Percentiles rank a stretch among this genome's conserved stretches.
These are phyloP conservation scores for Forficula auricularia DNA, from an alignment of 1,140 invertebrate genomes.

Conservation along the genomic window DNA sequence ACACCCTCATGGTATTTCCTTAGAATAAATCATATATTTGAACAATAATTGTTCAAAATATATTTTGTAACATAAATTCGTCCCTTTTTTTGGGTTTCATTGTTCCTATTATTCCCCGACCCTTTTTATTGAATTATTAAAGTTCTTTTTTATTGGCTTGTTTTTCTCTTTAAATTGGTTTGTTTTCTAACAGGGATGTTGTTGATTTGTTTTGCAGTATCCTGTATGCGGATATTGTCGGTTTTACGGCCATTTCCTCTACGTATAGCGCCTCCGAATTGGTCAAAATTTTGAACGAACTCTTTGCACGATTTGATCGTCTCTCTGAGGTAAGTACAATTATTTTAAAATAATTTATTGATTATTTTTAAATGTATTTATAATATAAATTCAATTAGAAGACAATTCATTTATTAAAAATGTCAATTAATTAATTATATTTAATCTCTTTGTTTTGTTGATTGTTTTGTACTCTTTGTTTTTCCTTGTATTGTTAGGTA, in stretches of 20 bases:
- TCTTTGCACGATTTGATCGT: slow-evolving; percentile 84
- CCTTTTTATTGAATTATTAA: background rate
- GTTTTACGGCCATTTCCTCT: slow-evolving; percentile 87
- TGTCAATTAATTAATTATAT: too few relatives aligned
- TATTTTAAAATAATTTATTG: too few relatives aligned
- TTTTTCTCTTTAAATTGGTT: background rate
- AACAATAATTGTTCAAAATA: too few relatives aligned
- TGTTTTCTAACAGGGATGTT: slow-evolving; percentile 1
- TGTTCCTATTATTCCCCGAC: background rate
- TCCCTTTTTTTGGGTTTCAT: too few relatives aligned
- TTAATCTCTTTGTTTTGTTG: too few relatives aligned
- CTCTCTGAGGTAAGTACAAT: slow-evolving; percentile 67
- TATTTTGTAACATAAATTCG: too few relatives aligned
- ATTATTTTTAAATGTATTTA: too few relatives aligned
- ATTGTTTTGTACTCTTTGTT: too few relatives aligned
- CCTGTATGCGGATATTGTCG: slow-evolving; percentile 79
- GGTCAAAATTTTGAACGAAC: slow-evolving; percentile 83
- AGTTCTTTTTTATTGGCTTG: background rate
- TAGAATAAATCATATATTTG: too few relatives aligned
- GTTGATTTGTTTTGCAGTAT: slow-evolving; percentile 34
- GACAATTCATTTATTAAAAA: too few relatives aligned
- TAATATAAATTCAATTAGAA: background rate
- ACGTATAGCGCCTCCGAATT: slow-evolving; percentile 84
- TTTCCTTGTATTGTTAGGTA: too few relatives aligned
- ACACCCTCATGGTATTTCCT: too few relatives aligned